Conservation (phyloP, 2,888 invertebrate species). For the Onthophagus sagittarius region DNA sequence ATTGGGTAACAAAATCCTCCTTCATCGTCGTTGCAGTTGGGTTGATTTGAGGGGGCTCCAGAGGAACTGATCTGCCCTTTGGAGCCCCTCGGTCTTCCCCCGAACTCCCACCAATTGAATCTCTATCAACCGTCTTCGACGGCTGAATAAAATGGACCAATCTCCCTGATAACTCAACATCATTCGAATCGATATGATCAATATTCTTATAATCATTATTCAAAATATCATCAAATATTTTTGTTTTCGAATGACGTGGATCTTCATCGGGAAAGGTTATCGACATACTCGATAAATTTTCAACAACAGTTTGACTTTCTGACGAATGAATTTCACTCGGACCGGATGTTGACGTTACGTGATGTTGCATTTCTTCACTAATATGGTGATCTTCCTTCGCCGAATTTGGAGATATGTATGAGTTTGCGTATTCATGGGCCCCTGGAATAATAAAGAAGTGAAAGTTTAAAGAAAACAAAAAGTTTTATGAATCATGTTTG, state of each 20-base stretch:
- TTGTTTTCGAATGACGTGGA: slow-evolving; percentile 56
- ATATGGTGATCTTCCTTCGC: slow-evolving; percentile 35
- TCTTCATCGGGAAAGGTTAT: slow-evolving; percentile 32
- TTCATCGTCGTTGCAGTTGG: slow-evolving; percentile 50
- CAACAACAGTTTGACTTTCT: slow-evolving; percentile 33
- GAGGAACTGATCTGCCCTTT: slow-evolving; percentile 62
- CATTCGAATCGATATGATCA: slow-evolving; percentile 50
- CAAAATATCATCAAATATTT: slow-evolving; percentile 50
- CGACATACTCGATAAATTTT: slow-evolving; percentile 35
- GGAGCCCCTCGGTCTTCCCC: slow-evolving; percentile 76
- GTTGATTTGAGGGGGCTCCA: slow-evolving; percentile 58
- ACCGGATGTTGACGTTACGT: slow-evolving; percentile 36
- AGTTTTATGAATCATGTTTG: too few relatives aligned
- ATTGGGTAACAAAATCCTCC: slow-evolving; percentile 54
- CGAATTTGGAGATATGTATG: slow-evolving; percentile 69
- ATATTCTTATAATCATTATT: slow-evolving; percentile 49
- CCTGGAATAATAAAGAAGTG: slow-evolving; percentile 19
- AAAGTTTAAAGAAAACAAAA: not conserved
- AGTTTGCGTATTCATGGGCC: slow-evolving; percentile 57
- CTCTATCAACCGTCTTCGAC: slow-evolving; percentile 53
- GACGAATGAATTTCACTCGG: slow-evolving; percentile 33
- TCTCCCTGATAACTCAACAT: slow-evolving; percentile 48
- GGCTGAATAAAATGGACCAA: slow-evolving; percentile 52
- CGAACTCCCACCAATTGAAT: slow-evolving; percentile 47
- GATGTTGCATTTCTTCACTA: slow-evolving; percentile 22